A percentile compares a stretch with the other conserved stretches of the same genome.
Conservation (phyloP, 2,888 invertebrate genomes). For the Tridacna crocea region DNA sequence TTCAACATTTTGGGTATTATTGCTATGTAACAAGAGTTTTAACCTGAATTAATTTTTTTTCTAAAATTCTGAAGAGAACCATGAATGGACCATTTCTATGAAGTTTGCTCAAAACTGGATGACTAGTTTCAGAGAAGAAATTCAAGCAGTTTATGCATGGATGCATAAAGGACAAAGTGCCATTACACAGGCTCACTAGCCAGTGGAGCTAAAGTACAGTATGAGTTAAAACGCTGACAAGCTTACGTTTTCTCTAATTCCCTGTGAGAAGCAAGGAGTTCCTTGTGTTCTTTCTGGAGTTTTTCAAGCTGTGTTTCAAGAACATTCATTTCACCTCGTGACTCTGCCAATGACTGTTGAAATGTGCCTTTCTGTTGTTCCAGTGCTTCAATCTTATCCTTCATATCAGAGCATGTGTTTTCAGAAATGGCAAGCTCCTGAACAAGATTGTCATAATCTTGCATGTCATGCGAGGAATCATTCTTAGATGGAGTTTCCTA, state of each 20-base stretch:
- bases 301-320: constrained; percentile 68
- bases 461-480: constrained; percentile 53
- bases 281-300: constrained; percentile 61
- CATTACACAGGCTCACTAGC: too few species aligned
- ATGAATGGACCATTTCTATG: too few species aligned
- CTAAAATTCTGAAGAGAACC: too few species aligned
- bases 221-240: background rate
- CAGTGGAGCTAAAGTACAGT: background rate
- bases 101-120: too few species aligned
- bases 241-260: constrained; percentile 70
- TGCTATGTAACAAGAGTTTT: too few species aligned
- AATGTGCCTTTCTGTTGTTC: constrained; percentile 71
- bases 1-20: too few species aligned
- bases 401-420: constrained; percentile 65
- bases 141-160: too few species aligned
- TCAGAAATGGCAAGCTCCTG: constrained; percentile 69
- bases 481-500: constrained; percentile 64
- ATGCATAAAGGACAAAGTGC: too few species aligned
- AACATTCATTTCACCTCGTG: constrained; percentile 72
- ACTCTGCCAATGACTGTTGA: constrained; percentile 71
- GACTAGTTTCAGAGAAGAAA: too few species aligned
- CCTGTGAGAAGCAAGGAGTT: constrained; percentile 62
- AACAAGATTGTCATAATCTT: constrained; percentile 64
- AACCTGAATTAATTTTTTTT: too few species aligned
- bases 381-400: constrained; percentile 70